Base-by-base conservation (phyloP, 2,888 invertebrate species). In the Drosophila ustulata region DNA sequence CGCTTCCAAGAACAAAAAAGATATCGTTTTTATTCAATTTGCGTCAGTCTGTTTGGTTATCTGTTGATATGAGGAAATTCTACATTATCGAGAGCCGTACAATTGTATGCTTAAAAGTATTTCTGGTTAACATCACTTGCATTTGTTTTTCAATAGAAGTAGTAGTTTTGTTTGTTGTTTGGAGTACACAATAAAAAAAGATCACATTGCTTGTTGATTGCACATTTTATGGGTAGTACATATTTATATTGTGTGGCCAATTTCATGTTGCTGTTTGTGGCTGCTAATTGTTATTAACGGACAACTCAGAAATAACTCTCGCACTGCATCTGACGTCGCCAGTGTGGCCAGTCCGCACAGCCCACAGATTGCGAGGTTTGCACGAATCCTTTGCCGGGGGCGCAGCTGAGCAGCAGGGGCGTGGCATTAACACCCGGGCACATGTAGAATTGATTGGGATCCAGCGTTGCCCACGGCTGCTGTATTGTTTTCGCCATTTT, bases 361-460 rank as follows among this genome's bases (percentile, higher is more conserved):
- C 90, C 90, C 13, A 82, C 70, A 61, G 79, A 81, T 49, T 70
- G 66, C 25, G 68, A n/a, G n/a, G 80, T 79, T 71, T 87, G 78
- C 13, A 90, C 80, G 71, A 90, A 90, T 41, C 90, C 90, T 58
- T 79, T 82, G 69, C 90, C 90, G 32, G 70, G 39, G 63, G 80
- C 80, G 69, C 90, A 90, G 69, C 62, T 82, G 61, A 89, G 71
- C 56, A 88, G 53, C 63, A 87, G 49, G 18, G 90, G 87, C 51
- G 76, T 72, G 45, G 70, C 78, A 52, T 69, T 43, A 59, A 63
- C 73, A 50, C 69, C 75, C 61, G 82, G 82, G 75, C 91, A 90
- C 67, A 90, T 80, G 72, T 83, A 88, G 86, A 90, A 90, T 76
- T 80, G 87, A 85, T 90, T 89, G 70, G 90, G 90, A 80, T 90